Evolutionary conservation across 2,113 vertebrate genomes (phyloP).

Genomic region (Chloebia gouldiae): DNA sequence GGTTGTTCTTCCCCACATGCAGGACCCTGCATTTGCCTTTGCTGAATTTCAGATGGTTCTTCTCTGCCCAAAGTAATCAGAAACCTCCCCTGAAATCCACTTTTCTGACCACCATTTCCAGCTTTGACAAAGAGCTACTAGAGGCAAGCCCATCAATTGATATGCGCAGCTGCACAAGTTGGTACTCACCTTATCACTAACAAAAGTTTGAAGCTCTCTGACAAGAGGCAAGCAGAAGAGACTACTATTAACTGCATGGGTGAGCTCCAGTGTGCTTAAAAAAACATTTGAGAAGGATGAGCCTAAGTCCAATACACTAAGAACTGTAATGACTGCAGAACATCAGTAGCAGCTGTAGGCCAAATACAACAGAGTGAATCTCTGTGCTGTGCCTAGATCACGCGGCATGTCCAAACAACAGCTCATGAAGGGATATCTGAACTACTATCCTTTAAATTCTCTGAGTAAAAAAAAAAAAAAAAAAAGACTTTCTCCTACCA

Average conservation of each 20-base stretch:
- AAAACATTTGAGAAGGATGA: not conserved
- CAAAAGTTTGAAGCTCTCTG: not conserved
- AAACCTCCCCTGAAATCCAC: not conserved
- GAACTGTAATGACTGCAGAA: not conserved
- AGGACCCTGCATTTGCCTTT: not conserved
- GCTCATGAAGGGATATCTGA: not conserved
- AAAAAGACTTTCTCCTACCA: not conserved
- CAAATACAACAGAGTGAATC: not conserved
- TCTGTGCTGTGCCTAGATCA: not conserved
- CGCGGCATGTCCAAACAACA: not conserved
- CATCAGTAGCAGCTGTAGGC: not conserved
- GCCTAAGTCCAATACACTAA: not conserved
- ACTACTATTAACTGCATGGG: not conserved
- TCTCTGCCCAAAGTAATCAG: rapidly evolving
- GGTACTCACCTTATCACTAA: not conserved
- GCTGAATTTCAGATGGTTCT: not conserved
- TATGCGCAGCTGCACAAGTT: rapidly evolving
- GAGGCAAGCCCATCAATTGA: not conserved
- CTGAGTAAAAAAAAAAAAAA: not conserved
- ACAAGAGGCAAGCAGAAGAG: not conserved
- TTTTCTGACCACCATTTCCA: not conserved
- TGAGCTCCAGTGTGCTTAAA: not conserved
- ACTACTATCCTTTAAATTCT: not conserved
- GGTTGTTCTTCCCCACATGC: not conserved
- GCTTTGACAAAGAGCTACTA: not conserved